Evolutionary conservation across 2,888 invertebrate species (phyloP), one percentile per base, ranked within the genome.

Genomic region (Drosophila gaucha): DNA sequence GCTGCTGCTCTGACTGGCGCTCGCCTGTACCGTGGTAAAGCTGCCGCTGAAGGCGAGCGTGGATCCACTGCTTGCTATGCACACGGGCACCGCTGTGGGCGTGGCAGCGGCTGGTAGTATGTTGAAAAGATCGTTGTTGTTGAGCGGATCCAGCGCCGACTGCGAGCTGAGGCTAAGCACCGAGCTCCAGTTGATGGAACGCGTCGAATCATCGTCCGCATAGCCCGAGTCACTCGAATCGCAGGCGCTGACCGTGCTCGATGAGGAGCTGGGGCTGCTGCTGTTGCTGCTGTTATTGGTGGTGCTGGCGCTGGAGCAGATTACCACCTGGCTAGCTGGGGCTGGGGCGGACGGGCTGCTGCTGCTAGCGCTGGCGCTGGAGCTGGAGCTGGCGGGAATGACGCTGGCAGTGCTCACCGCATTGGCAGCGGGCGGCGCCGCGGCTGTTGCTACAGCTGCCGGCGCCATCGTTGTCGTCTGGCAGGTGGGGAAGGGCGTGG

Each of bases 141-240:
- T 95, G 44, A 95, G 92, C 74, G 96, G 96, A 92, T 97, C 97
- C 59, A 97, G 93, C 90, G 96, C 96, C 67, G 96, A 96, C 90
- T 97, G 96, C 77, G 96, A 96, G 80, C 96, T 96, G 47, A 97
- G 94, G 90, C 96, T 96, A 74, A 97, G 93, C 86, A 97, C 97
- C 50, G 97, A 97, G 91, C 97, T 96, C 97, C 97, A 97, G 92
- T 97, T 97, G 92, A 97, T 97, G 85, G 96, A 94, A 80, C 96
- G 94, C 89, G 94, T 95, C 89, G 94, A 93, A 80, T 95, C 95
- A 67, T 94, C 94, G 91, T 96, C 96, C 84, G 95, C 96, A 91
- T 95, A 94, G 77, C 96, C 96, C 18, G 95, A 95, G 91, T 96
- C 96, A 51, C 93, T 94, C 90, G 95, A 95, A 74, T 84, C 84